Base-by-base conservation (phyloP, 2,888 invertebrate species). In the Philereme vetulata region DNA sequence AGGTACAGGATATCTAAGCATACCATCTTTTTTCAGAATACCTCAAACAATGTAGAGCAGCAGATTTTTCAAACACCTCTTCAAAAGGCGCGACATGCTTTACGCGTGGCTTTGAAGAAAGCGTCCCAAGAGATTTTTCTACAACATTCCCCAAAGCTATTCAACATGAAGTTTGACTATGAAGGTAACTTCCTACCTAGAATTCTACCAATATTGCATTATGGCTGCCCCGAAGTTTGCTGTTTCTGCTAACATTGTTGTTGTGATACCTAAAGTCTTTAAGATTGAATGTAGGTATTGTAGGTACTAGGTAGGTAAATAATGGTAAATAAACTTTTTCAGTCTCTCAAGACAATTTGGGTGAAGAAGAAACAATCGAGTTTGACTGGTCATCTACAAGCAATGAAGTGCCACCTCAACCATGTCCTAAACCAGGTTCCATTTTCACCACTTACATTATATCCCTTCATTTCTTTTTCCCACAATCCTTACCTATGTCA, bases 61-160 rank as follows among this genome's bases (percentile, higher is more conserved):
- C 63, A 77, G 43, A 65, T 81, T 9, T 81, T 76, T 63, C 65
- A 93, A 63, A 90, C 84, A 69, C 93, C 82, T 46, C 83, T 86
- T 70, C 91, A 86, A 83, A 93, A 88, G 79, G 93, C 85, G 55
- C 90, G 88, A 50, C 88, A 76, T 70, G 91, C 87, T 71, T 83
- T 85, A 63, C 85, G 72, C 57, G 76, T 80, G 67, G 93, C 88
- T 67, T 80, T 90, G 59, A 87, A 81, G 73, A 89, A 84, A 76
- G 92, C 88, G 60, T 81, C 88, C 9, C 85, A 88, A 66, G 84
- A 93, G 70, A 73, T 88, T 50, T 82, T 77, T 62, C 73, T 80
- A 32, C 81, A 85, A 68, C 77, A 75, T 67, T 80, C 85, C 49
- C 76, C 87, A 32, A 84, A 83, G 65, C 75, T 80, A 34, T 71